These are phyloP conservation scores for Corythoichthys haematopterus DNA, from an alignment of 2,113 vertebrate species.

Conservation along the genomic window DNA sequence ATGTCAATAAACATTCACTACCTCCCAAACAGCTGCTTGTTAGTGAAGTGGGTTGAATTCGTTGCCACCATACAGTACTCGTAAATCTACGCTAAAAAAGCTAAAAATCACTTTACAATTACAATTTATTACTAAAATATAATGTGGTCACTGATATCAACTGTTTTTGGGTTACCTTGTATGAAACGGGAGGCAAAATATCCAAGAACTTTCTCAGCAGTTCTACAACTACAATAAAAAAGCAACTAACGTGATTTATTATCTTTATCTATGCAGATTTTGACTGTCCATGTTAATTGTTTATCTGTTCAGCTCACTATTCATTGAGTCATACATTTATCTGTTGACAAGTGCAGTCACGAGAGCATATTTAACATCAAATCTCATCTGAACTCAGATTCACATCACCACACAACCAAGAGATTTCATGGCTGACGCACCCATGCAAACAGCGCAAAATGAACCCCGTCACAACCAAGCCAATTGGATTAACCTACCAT, in stretches of 20 bases:
- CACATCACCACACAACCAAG: neutral
- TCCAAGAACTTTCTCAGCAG: too few species aligned
- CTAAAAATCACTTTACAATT: too few species aligned
- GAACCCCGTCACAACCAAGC: neutral
- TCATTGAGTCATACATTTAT: neutral
- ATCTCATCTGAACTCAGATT: neutral
- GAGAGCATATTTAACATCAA: conserved; percentile 4
- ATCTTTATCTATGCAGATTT: neutral
- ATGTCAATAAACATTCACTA: too few species aligned
- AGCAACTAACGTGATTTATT: neutral
- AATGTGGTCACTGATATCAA: too few species aligned
- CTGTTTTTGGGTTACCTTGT: too few species aligned
- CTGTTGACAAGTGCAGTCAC: neutral
- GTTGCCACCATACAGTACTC: too few species aligned
- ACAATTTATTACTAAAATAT: too few species aligned
- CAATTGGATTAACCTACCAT: conserved; percentile 40
- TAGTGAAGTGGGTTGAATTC: too few species aligned
- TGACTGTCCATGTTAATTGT: neutral
- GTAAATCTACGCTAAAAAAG: too few species aligned
- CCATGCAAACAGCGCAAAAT: conserved; percentile 5
- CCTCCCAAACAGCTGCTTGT: too few species aligned
- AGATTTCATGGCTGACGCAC: conserved; percentile 1
- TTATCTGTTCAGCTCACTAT: neutral
- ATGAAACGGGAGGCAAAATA: too few species aligned
- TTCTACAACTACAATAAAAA: too few species aligned